Evolutionary conservation across 2,113 vertebrate genomes (phyloP).

Genomic region (Zosterops japonicus): DNA sequence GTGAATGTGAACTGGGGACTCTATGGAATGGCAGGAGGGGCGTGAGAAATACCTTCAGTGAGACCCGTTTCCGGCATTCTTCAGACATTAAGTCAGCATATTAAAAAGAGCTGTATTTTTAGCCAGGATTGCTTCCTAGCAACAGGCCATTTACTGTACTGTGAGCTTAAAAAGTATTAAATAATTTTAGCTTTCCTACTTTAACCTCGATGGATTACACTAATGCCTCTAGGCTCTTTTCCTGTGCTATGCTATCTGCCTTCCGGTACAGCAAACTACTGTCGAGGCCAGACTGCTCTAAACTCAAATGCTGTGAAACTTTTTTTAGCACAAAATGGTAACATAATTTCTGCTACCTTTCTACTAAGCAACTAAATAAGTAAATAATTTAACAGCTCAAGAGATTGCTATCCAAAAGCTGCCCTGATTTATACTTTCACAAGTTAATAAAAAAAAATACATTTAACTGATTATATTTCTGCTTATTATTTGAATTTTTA

Average conservation of each 20-base stretch:
- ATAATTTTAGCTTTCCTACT: constrained; percentile 65
- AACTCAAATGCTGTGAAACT: neutral
- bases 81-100: neutral
- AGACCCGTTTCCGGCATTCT: neutral
- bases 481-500: neutral
- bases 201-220: constrained; percentile 56
- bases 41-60: neutral
- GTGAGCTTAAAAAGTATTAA: constrained; percentile 56
- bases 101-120: constrained; percentile 33
- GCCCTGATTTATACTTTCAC: neutral
- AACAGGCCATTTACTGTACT: constrained; percentile 30
- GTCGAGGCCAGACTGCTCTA: neutral
- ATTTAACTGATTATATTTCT: neutral
- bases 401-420: neutral
- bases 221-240: constrained; percentile 45
- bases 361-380: neutral
- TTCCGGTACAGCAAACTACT: neutral
- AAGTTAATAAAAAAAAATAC: neutral
- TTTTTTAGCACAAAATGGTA: neutral
- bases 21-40: neutral
- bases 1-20: neutral
- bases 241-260: neutral
- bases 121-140: constrained; percentile 37
- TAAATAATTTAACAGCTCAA: neutral
- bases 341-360: neutral